phyloP scores from a whole-genome alignment of 1,140 invertebrate species.

The Lysiphlebus fabarum region DNA sequence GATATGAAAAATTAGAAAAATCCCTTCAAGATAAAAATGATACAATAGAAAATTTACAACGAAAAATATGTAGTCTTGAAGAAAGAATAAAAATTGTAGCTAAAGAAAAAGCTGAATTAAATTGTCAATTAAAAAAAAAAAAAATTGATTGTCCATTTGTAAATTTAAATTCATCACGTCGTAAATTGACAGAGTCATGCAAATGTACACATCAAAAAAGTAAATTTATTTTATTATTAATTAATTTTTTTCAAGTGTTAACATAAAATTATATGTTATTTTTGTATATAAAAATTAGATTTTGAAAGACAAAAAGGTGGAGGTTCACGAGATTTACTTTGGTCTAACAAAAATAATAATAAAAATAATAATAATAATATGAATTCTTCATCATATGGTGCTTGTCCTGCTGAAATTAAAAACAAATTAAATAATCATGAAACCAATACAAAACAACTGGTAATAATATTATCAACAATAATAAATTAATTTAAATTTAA shows the following conservation, averaged over 20 bases:
- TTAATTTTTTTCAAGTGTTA: too few species aligned
- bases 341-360: not conserved
- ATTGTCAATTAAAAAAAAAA: conserved; percentile 26
- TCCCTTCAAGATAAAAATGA: conserved; percentile 53
- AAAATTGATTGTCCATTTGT: conserved; percentile 1
- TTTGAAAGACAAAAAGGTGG: conserved; percentile 24
- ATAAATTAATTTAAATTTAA: conserved; percentile 3
- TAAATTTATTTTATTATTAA: too few species aligned
- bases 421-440: conserved; percentile 30
- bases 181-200: not conserved
- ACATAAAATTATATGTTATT: too few species aligned
- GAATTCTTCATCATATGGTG: conserved; percentile 23
- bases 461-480: conserved; percentile 22
- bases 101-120: conserved; percentile 44
- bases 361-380: not conserved
- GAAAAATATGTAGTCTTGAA: conserved; percentile 52
- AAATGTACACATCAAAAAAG: too few species aligned
- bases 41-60: conserved; percentile 50
- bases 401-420: conserved; percentile 39
- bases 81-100: conserved; percentile 48
- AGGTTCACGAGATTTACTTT: conserved; percentile 23
- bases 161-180: not conserved
- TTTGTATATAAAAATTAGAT: too few species aligned
- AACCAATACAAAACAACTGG: conserved; percentile 40
- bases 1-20: conserved; percentile 55